A percentile compares a stretch with the other conserved stretches of the same genome.
phyloP scores from a whole-genome alignment of 37 sponge, comb jelly and placozoan species.

The Oopsacas minuta region DNA sequence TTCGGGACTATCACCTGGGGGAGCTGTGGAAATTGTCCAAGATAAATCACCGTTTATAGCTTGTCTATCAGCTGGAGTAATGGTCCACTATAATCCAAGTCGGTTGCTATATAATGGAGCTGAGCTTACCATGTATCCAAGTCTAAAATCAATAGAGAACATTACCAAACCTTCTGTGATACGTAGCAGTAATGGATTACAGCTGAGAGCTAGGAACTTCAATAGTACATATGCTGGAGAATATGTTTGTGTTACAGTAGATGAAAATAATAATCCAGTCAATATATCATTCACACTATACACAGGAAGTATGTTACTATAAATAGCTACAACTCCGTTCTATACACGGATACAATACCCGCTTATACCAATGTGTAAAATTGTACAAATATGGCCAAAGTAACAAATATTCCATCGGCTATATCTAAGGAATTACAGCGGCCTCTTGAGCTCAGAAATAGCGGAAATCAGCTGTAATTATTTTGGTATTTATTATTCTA shows the following conservation, averaged over 20 bases:
- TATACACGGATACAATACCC: too few relatives aligned
- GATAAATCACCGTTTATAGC: too few relatives aligned
- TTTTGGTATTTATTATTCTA: neutral
- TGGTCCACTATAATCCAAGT: too few relatives aligned
- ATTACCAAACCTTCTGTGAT: neutral
- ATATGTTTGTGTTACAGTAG: neutral
- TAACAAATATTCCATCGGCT: too few relatives aligned
- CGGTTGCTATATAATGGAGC: neutral
- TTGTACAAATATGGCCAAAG: too few relatives aligned
- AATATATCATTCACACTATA: neutral
- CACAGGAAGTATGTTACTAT: neutral
- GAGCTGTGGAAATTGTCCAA: neutral
- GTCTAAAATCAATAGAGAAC: neutral
- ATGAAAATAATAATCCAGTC: neutral
- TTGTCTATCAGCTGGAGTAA: too few relatives aligned
- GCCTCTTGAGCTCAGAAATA: neutral
- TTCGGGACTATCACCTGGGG: neutral
- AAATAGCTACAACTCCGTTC: neutral
- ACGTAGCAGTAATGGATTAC: neutral
- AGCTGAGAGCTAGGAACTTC: neutral
- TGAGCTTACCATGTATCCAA: neutral
- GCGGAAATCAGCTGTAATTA: neutral
- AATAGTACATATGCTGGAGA: neutral
- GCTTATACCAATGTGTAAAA: too few relatives aligned
- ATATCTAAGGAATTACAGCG: too few relatives aligned